Percentiles rank a stretch among this genome's conserved stretches.
phyloP scores from a whole-genome alignment of 2,888 invertebrate genomes.

The Folsomia manolachei region DNA sequence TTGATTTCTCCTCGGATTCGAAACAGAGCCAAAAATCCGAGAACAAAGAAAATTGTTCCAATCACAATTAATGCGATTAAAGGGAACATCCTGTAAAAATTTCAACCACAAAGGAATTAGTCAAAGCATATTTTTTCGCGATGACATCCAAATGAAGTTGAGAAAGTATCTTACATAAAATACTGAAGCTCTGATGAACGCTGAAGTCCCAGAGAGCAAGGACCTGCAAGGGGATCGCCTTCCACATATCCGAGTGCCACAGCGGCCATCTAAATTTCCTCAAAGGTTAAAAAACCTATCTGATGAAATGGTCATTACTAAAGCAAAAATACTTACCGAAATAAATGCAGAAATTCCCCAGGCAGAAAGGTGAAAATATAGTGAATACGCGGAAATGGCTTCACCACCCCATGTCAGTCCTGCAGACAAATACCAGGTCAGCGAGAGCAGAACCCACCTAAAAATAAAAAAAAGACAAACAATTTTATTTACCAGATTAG shows the following conservation, averaged over 20 bases:
- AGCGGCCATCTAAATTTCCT: too few relatives aligned
- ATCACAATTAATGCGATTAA: constrained; percentile 84
- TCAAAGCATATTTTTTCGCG: constrained; percentile 9
- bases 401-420: constrained; percentile 98
- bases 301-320: too few relatives aligned
- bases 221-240: constrained; percentile 58
- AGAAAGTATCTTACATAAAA: constrained; percentile 43
- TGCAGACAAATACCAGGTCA: constrained; percentile 95
- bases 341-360: constrained; percentile 96
- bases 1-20: constrained; percentile 67
- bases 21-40: constrained; percentile 94
- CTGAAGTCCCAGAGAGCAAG: constrained; percentile 42
- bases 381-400: constrained; percentile 94
- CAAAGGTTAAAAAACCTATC: too few relatives aligned
- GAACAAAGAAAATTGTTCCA: constrained; percentile 86
- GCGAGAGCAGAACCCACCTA: constrained; percentile 92
- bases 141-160: not conserved
- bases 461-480: constrained; percentile 17
- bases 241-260: constrained; percentile 94
- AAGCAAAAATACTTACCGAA: too few relatives aligned
- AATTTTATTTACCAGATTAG: too few relatives aligned
- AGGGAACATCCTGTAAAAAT: constrained; percentile 79
- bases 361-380: constrained; percentile 95
- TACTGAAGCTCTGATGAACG: constrained; percentile 46
- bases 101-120: constrained; percentile 10